Evolutionary conservation across 2,113 vertebrate species (phyloP).

Genomic region (Cryptotis parvus): DNA sequence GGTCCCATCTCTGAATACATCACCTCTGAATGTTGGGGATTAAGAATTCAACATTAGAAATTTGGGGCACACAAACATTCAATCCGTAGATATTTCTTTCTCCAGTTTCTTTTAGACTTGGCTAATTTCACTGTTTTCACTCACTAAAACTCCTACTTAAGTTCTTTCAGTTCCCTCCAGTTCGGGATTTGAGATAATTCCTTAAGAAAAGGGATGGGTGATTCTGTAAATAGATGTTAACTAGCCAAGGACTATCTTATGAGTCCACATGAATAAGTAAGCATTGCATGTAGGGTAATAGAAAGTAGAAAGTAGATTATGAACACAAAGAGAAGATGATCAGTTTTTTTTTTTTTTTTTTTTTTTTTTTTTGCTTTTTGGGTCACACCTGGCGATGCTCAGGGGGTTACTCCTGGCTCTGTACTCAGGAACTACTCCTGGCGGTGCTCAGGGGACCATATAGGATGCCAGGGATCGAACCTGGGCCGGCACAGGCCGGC

Average conservation of each 20-base stretch:
- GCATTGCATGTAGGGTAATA: neutral
- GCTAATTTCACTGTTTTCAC: slow-evolving; percentile 8
- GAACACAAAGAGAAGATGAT: neutral
- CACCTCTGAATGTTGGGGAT: neutral
- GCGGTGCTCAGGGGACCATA: too few relatives aligned
- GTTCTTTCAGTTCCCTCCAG: neutral
- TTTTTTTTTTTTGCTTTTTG: too few relatives aligned
- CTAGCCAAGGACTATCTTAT: slow-evolving; percentile 11
- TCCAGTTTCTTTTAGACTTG: neutral
- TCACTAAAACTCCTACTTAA: slow-evolving; percentile 20
- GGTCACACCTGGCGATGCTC: too few relatives aligned
- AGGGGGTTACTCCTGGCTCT: too few relatives aligned
- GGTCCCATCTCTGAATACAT: neutral
- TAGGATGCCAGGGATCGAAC: too few relatives aligned
- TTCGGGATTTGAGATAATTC: neutral
- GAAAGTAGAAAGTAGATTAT: slow-evolving; percentile 22
- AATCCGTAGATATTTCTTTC: slow-evolving; percentile 21
- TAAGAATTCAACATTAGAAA: neutral
- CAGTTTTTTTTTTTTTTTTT: too few relatives aligned
- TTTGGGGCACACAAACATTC: neutral
- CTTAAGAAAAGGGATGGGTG: neutral
- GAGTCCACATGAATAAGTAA: neutral
- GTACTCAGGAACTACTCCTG: too few relatives aligned
- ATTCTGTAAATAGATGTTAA: neutral
- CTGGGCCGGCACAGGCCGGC: too few relatives aligned